Percentiles rank a stretch among this genome's conserved stretches.
Conservation (phyloP, 1,140 invertebrate genomes). For the Lasioglossum baleicum region DNA sequence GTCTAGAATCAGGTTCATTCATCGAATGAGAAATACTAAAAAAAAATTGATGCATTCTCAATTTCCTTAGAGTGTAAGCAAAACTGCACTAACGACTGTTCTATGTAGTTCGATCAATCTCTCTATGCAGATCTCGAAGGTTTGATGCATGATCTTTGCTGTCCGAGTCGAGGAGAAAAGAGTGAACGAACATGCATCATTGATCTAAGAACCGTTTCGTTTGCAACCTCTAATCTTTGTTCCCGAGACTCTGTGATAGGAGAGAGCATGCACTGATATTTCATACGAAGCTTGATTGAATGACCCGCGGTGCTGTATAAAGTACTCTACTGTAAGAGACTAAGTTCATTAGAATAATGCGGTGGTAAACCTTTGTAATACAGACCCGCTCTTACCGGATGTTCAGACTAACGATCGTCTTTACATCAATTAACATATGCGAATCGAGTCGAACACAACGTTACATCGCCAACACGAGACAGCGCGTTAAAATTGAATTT, state of each 20-base stretch:
- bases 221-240: not conserved
- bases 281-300: constrained; percentile 9
- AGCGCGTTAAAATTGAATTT: not conserved
- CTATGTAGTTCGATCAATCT: not conserved
- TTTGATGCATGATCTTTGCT: not conserved
- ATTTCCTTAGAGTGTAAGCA: constrained; percentile 1
- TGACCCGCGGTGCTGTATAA: constrained; percentile 28
- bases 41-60: constrained; percentile 2
- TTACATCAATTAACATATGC: constrained; percentile 33
- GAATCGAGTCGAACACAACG: constrained; percentile 22
- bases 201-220: constrained; percentile 9
- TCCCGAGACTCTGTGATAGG: not conserved
- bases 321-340: constrained; percentile 1
- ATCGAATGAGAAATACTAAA: not conserved
- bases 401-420: constrained; percentile 44
- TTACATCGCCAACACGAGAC: constrained; percentile 2
- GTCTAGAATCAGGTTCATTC: not conserved
- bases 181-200: not conserved
- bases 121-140: not conserved
- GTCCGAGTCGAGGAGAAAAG: not conserved
- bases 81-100: not conserved
- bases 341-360: constrained; percentile 1
- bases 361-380: constrained; percentile 36
- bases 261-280: constrained; percentile 12
- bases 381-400: constrained; percentile 61